Evolutionary conservation across 2,888 invertebrate species (phyloP), one percentile per base, ranked within the genome.

Genomic region (Rhyacophila evoluta): DNA sequence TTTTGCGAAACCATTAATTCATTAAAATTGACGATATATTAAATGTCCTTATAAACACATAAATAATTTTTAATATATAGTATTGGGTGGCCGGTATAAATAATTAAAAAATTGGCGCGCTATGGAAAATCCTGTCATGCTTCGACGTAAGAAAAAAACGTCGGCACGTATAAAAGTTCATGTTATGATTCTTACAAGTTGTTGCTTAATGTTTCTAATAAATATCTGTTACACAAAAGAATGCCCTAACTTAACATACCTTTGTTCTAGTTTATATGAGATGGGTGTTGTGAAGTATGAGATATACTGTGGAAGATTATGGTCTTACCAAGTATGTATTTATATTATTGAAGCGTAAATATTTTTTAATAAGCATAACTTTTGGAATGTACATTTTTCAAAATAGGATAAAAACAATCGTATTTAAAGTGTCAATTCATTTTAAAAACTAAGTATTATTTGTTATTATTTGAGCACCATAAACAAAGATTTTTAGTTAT

Each of bases 211-310:
- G 69, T 6, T 25, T 12, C 12, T 15, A 69, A 69, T 69, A 69
- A 69, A 69, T 69, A 69, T 28, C 69, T 29, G 69, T 69, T 69
- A 29, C n/a, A 69, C 33, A 69, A 69, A 69, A 33, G n/a, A 11
- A 15, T 5, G 28, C n/a, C 10, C 5, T 33, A 15, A 33, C n/a
- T 69, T 10, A n/a, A 28, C 10, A 25, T 12, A 28, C 3, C 5
- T 11, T 29, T 69, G n/a, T 69, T 29, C 11, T 69, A 12, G n/a
- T 2, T 29, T 28, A 12, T 69, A 15, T 29, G n/a, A 1, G 55
- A 55, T 69, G 69, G n/a, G 29, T 8, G 11, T n/a, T 6, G 69
- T 69, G 28, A 1, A 28, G 15, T 33, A 12, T n/a, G 27, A 28
- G 55, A 19, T 19, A 1, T 19, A 3, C 25, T 33, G 2, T 33